A percentile compares a stretch with the other conserved stretches of the same genome.
These are phyloP conservation scores for Diorhabda sublineata DNA, from an alignment of 1,140 invertebrate genomes.

Conservation along the genomic window DNA sequence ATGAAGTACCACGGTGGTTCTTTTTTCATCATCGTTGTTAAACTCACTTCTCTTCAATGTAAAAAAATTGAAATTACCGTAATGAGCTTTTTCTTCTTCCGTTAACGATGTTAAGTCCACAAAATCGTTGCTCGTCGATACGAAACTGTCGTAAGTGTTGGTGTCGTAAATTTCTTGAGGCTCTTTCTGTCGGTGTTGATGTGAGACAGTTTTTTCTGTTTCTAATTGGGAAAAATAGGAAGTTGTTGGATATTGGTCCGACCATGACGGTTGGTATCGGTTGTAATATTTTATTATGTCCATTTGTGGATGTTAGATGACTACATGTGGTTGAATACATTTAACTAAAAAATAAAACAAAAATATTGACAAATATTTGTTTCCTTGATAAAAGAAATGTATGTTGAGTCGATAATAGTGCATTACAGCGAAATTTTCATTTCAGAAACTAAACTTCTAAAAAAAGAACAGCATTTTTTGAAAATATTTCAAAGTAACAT, in stretches of 20 bases:
- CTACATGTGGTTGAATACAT: no score
- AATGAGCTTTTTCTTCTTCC: slow-evolving; percentile 18
- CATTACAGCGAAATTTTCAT: no score
- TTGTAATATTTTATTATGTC: slow-evolving; percentile 36
- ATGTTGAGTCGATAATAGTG: no score
- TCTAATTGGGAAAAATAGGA: slow-evolving; percentile 11
- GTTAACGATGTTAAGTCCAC: slow-evolving; percentile 21
- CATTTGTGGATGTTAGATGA: slow-evolving; percentile 12
- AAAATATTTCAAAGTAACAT: no score
- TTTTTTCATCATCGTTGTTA: slow-evolving; percentile 6
- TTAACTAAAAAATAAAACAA: no score
- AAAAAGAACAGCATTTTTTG: no score
- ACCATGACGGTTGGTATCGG: slow-evolving; percentile 9
- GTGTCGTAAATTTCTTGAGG: slow-evolving; percentile 15
- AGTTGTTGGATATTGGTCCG: slow-evolving; percentile 1
- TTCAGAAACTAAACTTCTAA: no score
- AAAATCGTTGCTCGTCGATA: slow-evolving; percentile 11
- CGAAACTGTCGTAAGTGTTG: slow-evolving; percentile 18
- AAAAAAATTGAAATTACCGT: slow-evolving; percentile 25
- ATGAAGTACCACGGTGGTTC: slow-evolving; percentile 13
- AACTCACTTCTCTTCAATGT: slow-evolving; percentile 12
- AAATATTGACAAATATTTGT: background rate
- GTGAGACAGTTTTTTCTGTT: background rate
- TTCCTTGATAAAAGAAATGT: no score
- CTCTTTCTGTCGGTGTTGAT: slow-evolving; percentile 1